Base-by-base conservation (phyloP, 2,797 vertebrate genomes). In the Acanthurus lineatus region DNA sequence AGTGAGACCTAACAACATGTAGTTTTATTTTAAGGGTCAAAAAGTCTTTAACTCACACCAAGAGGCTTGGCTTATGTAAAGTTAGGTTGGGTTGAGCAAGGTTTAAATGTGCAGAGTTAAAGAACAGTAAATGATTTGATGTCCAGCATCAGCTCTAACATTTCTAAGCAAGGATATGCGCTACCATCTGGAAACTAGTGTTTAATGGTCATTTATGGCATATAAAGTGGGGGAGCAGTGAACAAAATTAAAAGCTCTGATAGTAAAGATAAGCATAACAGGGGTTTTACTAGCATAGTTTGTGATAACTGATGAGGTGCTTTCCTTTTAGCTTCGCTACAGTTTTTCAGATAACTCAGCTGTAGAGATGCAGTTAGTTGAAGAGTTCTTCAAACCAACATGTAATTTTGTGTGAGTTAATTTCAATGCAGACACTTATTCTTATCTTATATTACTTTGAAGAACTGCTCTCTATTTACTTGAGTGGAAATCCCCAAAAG, bases 231-330 rank as follows among this genome's bases (percentile, higher is more conserved):
- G 12, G 19, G 16, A 59, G 17, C 3, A 64, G 17, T 14, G 25
- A 4, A 9, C n/a, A 48, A 15, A 47, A 40, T 28, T 4, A 12
- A 49, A 25, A 20, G 2, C 11, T 49, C 28, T 45, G 44, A 64
- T 25, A 6, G 42, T 56, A 8, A 14, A 54, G 48, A 69, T 56
- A 52, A 65, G 48, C 56, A 56, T n/a, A 12, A n/a, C 22, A 49
- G 47, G 6, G 28, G 22, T 3, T 52, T n/a, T 15, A 9, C 15
- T 49, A 5, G 42, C 28, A 22, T 20, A 56, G n/a, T 25, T n/a
- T 40, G 6, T 64, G 58, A 47, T 17, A 56, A 63, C 28, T 63
- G 3, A 62, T 76, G n/a, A 38, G n/a, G n/a, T 63, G 12, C 64
- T 22, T 22, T 38, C 45, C 60, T 65, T 10, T 49, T 15, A 64